Base-by-base conservation (phyloP, 2,113 vertebrate genomes). In the Paraplagusia blochii region DNA sequence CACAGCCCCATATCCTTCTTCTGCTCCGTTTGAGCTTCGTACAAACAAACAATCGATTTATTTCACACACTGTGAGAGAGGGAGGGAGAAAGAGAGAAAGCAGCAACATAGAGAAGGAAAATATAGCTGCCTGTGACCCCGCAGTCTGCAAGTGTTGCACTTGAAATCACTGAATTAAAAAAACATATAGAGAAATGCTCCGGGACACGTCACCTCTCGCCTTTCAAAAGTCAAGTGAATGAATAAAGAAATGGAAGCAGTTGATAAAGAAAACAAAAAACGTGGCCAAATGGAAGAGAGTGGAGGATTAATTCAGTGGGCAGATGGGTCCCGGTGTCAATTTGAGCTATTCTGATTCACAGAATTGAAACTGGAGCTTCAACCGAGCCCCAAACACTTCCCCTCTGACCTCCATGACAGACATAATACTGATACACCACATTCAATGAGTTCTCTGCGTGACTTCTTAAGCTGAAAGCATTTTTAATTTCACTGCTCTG, bases 241-340 rank as follows among this genome's bases (percentile, higher is more conserved):
- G 87, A 89, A 90, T 91, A 91, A 90, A 89, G 83, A 90, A 90
- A 86, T 87, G 86, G 83, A 81, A 87, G 76, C 66, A 86, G 74
- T 77, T 81, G 82, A 88, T 87, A 88, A 84, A 85, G 87, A 88
- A 88, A 84, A 84, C 79, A 86, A 80, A 82, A 72, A 87, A 81
- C 22, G 78, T 15, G 13, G 56, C 71, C 73, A 83, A 87, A 89
- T 85, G 77, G 83, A 88, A 86, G 76, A 82, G 85, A 88, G 82
- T 87, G 80, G 62, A 84, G 74, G 85, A 86, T 84, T 88, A 83
- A 88, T 88, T 84, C 83, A 82, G 84, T 87, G 87, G 89, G 87
- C 88, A 84, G 80, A 86, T 78, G 85, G 89, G 89, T 91, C 86
- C 80, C 71, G 84, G 85, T 90, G 85, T 90, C 89, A 90, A 91